A percentile compares a stretch with the other conserved stretches of the same genome.
These are phyloP conservation scores for Neuroterus valhalla DNA, from an alignment of 1,140 invertebrate species.

Conservation along the genomic window DNA sequence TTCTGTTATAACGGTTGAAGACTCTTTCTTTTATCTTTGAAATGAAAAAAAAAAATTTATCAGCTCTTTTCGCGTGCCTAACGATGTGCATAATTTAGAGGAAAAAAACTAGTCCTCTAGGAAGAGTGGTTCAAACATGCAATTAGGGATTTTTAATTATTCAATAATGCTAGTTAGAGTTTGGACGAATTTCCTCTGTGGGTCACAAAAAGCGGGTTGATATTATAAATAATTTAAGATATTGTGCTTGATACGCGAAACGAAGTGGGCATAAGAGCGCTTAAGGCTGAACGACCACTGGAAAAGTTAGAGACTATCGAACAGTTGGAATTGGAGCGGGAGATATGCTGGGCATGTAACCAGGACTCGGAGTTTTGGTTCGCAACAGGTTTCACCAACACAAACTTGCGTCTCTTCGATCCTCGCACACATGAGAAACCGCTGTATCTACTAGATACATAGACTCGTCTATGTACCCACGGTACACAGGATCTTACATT, in stretches of 20 bases:
- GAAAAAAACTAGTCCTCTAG: too few relatives aligned
- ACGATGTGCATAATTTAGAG: too few relatives aligned
- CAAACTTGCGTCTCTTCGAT: slow-evolving; percentile 42
- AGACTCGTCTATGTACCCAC: slow-evolving; percentile 36
- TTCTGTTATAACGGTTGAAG: background rate
- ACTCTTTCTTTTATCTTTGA: too few relatives aligned
- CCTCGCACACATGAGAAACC: slow-evolving; percentile 28
- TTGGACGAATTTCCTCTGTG: background rate
- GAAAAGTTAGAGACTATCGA: slow-evolving; percentile 50
- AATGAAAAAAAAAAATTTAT: too few relatives aligned
- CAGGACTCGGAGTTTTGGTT: slow-evolving; percentile 69
- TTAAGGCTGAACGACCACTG: background rate
- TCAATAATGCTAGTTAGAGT: too few relatives aligned
- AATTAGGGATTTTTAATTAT: too few relatives aligned
- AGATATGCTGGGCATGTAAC: slow-evolving; percentile 65
- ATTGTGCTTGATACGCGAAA: slow-evolving; percentile 2
- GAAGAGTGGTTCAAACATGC: too few relatives aligned
- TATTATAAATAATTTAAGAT: background rate
- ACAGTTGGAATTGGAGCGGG: slow-evolving; percentile 60
- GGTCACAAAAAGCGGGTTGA: slow-evolving; percentile 7
- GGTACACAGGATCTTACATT: slow-evolving; percentile 52
- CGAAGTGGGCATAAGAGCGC: background rate
- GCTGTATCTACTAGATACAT: background rate
- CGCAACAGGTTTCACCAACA: slow-evolving; percentile 68
- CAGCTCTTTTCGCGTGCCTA: too few relatives aligned